phyloP scores from a whole-genome alignment of 2,113 vertebrate species.

The Cavia aperea region DNA sequence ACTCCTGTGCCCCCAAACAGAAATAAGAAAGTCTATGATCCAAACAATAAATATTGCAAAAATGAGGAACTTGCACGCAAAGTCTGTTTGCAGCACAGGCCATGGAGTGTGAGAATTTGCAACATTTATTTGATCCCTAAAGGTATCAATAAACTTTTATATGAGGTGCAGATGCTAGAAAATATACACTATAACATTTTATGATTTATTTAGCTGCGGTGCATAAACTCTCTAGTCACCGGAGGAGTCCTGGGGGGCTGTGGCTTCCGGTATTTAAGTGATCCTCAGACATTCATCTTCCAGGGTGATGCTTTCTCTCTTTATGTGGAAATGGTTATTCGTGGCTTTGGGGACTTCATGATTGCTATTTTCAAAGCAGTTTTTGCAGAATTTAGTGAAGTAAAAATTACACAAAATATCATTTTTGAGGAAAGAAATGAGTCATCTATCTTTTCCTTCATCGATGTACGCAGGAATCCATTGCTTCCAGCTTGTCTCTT shows the following conservation, averaged over 20 bases:
- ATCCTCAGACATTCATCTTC: background rate
- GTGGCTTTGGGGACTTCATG: background rate
- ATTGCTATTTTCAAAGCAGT: slow-evolving; percentile 5
- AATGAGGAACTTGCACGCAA: background rate
- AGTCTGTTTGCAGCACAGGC: background rate
- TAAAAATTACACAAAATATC: background rate
- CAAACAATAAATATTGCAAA: background rate
- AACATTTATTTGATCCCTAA: background rate
- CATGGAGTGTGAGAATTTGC: background rate
- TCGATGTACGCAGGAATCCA: background rate
- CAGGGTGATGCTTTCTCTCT: background rate
- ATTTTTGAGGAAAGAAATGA: background rate
- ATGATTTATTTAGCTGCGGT: slow-evolving; percentile 8
- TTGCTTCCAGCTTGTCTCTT: background rate
- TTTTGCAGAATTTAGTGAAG: background rate
- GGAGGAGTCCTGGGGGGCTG: background rate
- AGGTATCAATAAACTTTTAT: slow-evolving; percentile 44
- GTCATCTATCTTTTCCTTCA: background rate
- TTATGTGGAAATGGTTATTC: background rate
- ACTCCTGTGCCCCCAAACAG: background rate
- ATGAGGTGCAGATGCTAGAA: background rate
- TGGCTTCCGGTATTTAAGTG: background rate
- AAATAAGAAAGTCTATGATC: background rate
- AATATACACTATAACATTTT: background rate
- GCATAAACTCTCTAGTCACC: background rate